Evolutionary conservation across 2,797 vertebrate genomes (phyloP).

Genomic region (Propithecus deckenii): DNA sequence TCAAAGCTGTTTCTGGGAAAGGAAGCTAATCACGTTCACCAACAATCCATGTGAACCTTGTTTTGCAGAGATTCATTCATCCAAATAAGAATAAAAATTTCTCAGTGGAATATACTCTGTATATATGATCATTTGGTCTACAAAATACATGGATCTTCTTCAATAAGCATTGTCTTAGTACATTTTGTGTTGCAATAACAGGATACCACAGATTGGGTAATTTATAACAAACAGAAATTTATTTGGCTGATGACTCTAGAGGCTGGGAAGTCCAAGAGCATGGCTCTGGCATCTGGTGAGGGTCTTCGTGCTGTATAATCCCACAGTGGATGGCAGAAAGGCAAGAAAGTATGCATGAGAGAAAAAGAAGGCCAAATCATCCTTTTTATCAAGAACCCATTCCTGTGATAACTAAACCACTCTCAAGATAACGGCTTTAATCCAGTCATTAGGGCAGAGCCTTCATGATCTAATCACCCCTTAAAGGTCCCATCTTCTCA

Average conservation of each 20-base stretch:
- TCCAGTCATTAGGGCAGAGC: not conserved
- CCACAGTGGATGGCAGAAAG: not conserved
- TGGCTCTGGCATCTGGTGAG: not conserved
- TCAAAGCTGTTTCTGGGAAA: not conserved
- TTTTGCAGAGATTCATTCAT: not conserved
- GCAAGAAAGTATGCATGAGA: too few relatives aligned
- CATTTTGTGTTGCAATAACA: not conserved
- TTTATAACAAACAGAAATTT: not conserved
- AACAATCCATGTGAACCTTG: not conserved
- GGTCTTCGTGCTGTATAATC: not conserved
- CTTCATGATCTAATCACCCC: not conserved
- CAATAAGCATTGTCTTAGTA: not conserved
- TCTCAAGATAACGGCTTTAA: not conserved
- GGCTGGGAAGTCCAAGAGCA: not conserved
- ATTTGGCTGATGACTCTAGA: not conserved
- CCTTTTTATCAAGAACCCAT: not conserved
- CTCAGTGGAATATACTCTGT: not conserved
- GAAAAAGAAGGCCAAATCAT: not conserved
- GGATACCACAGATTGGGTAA: not conserved
- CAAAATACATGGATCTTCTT: not conserved
- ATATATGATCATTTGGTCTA: not conserved
- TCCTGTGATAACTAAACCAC: not conserved
- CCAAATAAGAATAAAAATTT: not conserved
- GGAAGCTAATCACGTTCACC: not conserved
- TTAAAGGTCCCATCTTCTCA: not conserved